Conservation (phyloP, 2,888 invertebrate species). For the Molorchus minor region DNA sequence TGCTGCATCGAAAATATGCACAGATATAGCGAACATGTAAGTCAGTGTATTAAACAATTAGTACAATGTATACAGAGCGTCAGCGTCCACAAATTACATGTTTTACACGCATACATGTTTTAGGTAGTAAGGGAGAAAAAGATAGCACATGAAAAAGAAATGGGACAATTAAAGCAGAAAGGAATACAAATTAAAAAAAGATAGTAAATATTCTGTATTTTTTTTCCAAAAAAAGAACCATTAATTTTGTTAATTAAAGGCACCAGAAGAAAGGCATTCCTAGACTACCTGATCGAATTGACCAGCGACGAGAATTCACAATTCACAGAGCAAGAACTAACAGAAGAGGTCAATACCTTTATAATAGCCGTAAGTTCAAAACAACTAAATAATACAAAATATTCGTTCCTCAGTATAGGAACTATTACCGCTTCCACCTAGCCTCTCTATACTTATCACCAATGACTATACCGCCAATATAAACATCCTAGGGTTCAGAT, state of each 20-base stretch:
- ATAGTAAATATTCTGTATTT: too few species aligned
- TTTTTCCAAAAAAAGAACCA: too few species aligned
- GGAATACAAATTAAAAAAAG: too few species aligned
- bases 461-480: too few species aligned
- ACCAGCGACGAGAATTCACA: constrained; percentile 61
- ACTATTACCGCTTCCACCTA: not conserved
- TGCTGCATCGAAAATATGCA: constrained; percentile 28
- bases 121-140: not conserved
- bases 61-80: not conserved
- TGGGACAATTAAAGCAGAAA: too few species aligned
- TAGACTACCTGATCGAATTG: constrained; percentile 64
- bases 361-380: constrained; percentile 65
- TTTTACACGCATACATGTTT: not conserved
- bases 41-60: not conserved
- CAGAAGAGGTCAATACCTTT: constrained; percentile 69
- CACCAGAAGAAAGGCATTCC: constrained; percentile 61
- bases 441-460: not conserved
- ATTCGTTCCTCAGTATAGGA: not conserved
- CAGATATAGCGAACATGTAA: constrained; percentile 39
- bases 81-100: not conserved
- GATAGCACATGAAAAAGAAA: not conserved
- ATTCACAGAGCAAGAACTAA: constrained; percentile 65
- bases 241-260: too few species aligned
- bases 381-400: not conserved
- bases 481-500: constrained; percentile 50